Evolutionary conservation across 1,140 invertebrate species (phyloP).

Genomic region (Lutraria rhynchaena): DNA sequence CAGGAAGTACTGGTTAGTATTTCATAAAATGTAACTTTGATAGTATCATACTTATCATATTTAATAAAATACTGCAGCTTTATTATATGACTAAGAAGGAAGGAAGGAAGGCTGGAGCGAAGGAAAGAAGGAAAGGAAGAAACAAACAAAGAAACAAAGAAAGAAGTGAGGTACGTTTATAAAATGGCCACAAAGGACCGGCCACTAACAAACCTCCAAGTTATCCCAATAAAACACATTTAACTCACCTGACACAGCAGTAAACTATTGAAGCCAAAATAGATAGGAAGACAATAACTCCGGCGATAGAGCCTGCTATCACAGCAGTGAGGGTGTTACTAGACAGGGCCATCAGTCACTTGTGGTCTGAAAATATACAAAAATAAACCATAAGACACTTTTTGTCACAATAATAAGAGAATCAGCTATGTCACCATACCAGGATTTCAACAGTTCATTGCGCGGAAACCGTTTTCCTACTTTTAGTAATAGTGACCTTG

Average conservation of each 20-base stretch:
- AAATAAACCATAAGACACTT: too few relatives aligned
- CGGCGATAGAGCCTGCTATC: slow-evolving; percentile 45
- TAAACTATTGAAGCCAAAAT: slow-evolving; percentile 38
- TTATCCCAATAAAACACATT: too few relatives aligned
- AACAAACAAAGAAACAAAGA: background rate
- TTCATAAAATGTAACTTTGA: too few relatives aligned
- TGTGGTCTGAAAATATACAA: slow-evolving; percentile 11
- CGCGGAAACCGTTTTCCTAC: too few relatives aligned
- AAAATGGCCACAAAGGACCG: background rate
- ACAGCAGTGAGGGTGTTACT: slow-evolving; percentile 27
- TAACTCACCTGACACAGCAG: slow-evolving; percentile 43
- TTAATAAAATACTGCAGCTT: background rate
- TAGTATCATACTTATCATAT: background rate
- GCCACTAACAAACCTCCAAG: background rate
- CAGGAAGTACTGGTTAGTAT: too few relatives aligned
- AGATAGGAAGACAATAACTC: slow-evolving; percentile 42
- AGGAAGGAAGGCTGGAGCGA: background rate
- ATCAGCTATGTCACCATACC: too few relatives aligned
- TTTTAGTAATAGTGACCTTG: too few relatives aligned
- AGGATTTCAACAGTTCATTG: too few relatives aligned
- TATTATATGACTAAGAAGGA: background rate
- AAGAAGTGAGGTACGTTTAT: background rate
- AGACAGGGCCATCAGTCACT: slow-evolving; percentile 11
- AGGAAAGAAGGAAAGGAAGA: background rate
- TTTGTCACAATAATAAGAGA: too few relatives aligned